Evolutionary conservation across 35 echinoderm and acorn worm genomes (phyloP).

Genomic region (Chiridota heheva): DNA sequence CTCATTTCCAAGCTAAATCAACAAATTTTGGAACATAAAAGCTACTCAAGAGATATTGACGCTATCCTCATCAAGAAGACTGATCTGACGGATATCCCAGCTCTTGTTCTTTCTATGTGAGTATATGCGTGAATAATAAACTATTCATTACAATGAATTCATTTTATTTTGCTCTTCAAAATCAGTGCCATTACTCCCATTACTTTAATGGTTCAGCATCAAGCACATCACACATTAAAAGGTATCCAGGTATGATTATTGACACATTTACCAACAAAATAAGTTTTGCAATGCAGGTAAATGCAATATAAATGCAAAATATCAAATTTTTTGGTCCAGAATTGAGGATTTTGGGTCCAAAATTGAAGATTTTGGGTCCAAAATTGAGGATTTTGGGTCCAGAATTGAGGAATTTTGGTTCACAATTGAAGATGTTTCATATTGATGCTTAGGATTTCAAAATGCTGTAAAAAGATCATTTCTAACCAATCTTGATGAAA

Average conservation of each 20-base stretch:
- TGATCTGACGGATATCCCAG: conserved; percentile 53
- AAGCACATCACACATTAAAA: neutral
- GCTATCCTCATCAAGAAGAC: conserved; percentile 39
- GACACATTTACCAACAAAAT: neutral
- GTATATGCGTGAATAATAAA: conserved; percentile 22
- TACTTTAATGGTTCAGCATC: neutral
- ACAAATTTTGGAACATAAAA: conserved; percentile 50
- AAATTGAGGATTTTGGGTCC: too few relatives aligned
- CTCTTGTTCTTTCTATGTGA: conserved; percentile 79
- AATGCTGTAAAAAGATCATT: too few relatives aligned
- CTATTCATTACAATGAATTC: neutral
- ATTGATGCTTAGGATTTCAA: too few relatives aligned
- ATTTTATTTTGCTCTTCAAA: neutral
- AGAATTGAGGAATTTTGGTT: too few relatives aligned
- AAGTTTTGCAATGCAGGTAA: neutral
- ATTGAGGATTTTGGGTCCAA: too few relatives aligned
- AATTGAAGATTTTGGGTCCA: too few relatives aligned
- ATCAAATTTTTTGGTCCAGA: neutral
- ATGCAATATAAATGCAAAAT: neutral
- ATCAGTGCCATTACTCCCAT: neutral
- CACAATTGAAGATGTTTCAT: too few relatives aligned
- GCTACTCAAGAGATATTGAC: conserved; percentile 73
- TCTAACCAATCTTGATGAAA: too few relatives aligned
- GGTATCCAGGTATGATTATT: neutral
- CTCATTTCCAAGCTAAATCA: conserved; percentile 44